Base-by-base conservation (phyloP, 2,797 vertebrate genomes). In the Sebastes taczanowskii region DNA sequence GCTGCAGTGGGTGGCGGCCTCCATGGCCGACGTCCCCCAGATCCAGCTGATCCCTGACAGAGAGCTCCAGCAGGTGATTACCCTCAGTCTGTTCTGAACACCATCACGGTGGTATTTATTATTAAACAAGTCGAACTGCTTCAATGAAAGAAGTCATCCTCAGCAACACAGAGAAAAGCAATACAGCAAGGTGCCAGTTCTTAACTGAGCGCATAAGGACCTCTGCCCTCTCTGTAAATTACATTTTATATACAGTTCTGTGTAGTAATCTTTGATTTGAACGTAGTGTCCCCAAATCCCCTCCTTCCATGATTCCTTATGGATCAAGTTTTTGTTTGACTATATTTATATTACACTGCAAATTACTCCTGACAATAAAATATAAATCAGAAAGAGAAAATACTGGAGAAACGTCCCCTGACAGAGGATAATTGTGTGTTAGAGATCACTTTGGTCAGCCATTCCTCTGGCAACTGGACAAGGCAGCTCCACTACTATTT, bases 1-100 rank as follows among this genome's bases (percentile, higher is more conserved):
- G 76, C 96, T 99, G 80, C 99, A 99, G 91, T 99, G 98, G 98
- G 95, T 95, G 3, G 95, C 96, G 1, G 97, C 97, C 81, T 99
- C 99, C 49, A 96, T 99, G 87, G 94, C 92, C 3, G 97, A 97
- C 56, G 79, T 97, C 64, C 88, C 96, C n/a, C 92, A 95, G 59
- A 94, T 99, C 83, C 95, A 95, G 83, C 96, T 99, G 68, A 91
- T 82, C 16, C 94, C 96, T 3, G 95, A 95, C 69, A 93, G 92
- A 82, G 98, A 98, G 29, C 96, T 99, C 2, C 93, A 96, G 80
- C 95, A 95, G 91, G 99, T 99, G 91, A 96, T 34, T 10, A 25
- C 30, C 58, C 25, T 9, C 49, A 6, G 23, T 27, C 52, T 4
- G 0, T 42, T 25, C 46, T 55, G 6, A 72, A 66, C 30, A 8